Evolutionary conservation across 92 coral and sea anemone genomes (phyloP).

Genomic region (Pocillopora meandrina): DNA sequence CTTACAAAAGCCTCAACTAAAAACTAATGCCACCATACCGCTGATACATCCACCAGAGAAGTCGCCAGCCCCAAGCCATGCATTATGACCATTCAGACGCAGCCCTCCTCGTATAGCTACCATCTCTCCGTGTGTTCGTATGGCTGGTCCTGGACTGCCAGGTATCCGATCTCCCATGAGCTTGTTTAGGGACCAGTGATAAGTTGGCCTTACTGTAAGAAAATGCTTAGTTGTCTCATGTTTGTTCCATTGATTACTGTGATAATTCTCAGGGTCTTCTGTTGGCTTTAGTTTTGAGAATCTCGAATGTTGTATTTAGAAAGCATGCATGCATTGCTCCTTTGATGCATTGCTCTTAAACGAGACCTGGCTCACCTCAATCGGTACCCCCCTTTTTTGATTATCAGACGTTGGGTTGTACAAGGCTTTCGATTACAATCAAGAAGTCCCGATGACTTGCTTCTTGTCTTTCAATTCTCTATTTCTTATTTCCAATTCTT

Average conservation of each 20-base stretch:
- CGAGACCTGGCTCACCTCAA: no score
- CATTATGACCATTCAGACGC: constrained; percentile 86
- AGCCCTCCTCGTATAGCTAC: constrained; percentile 84
- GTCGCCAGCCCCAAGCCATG: constrained; percentile 95
- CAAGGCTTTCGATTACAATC: neutral
- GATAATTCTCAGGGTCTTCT: no score
- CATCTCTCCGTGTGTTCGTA: constrained; percentile 87
- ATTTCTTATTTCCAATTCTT: neutral
- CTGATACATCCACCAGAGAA: constrained; percentile 96
- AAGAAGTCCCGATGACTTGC: neutral
- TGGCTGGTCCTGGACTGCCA: constrained; percentile 90
- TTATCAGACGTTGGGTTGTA: no score
- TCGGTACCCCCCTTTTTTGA: no score
- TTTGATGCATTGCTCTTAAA: no score
- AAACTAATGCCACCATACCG: constrained; percentile 50
- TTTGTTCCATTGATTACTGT: no score
- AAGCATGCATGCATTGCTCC: no score
- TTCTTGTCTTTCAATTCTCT: neutral
- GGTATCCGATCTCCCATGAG: constrained; percentile 79
- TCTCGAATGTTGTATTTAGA: no score
- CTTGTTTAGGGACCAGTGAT: constrained; percentile 93
- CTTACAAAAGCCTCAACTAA: neutral
- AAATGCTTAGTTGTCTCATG: neutral
- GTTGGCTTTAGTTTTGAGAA: no score
- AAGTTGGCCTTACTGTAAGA: constrained; percentile 69